A percentile compares a stretch with the other conserved stretches of the same genome.
Evolutionary conservation across 2,888 invertebrate genomes (phyloP).

Genomic region (Drosophila leonis): DNA sequence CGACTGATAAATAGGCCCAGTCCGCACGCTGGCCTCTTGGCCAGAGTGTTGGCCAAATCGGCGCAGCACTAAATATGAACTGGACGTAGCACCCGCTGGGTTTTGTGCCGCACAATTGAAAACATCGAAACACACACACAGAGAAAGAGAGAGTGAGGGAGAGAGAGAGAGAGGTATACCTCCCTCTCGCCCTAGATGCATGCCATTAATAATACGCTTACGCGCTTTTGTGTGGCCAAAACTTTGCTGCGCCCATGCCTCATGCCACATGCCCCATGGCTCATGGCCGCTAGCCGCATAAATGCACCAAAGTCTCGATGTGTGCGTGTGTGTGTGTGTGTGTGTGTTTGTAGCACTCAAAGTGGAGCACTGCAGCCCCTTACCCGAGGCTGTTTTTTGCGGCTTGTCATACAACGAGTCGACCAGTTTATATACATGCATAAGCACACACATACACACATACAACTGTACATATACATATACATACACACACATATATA

Average conservation of each 20-base stretch:
- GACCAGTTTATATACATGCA: conserved; percentile 8
- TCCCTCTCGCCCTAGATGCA: conserved; percentile 16
- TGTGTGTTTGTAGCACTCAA: conserved; percentile 30
- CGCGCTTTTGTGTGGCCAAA: conserved; percentile 73
- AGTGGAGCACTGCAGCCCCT: conserved; percentile 18
- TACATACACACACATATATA: background rate
- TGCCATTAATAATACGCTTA: conserved; percentile 79
- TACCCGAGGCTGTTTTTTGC: conserved; percentile 38
- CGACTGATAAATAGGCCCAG: conserved; percentile 50
- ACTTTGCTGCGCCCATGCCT: conserved; percentile 13
- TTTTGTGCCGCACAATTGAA: conserved; percentile 61
- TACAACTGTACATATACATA: background rate
- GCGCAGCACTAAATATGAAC: conserved; percentile 65
- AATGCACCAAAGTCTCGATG: conserved; percentile 46
- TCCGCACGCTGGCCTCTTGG: conserved; percentile 13
- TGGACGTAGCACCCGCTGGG: conserved; percentile 33
- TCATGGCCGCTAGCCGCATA: conserved; percentile 36
- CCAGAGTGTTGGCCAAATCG: conserved; percentile 56
- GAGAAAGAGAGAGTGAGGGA: background rate
- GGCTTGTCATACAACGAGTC: conserved; percentile 41
- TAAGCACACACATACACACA: conserved; percentile 3
- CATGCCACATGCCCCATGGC: conserved; percentile 8
- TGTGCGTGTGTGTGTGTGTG: conserved; percentile 5
- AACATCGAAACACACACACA: conserved; percentile 26
- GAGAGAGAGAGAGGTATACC: background rate